Evolutionary conservation across 2,888 invertebrate species (phyloP).

Genomic region (Drosophila ezoana): DNA sequence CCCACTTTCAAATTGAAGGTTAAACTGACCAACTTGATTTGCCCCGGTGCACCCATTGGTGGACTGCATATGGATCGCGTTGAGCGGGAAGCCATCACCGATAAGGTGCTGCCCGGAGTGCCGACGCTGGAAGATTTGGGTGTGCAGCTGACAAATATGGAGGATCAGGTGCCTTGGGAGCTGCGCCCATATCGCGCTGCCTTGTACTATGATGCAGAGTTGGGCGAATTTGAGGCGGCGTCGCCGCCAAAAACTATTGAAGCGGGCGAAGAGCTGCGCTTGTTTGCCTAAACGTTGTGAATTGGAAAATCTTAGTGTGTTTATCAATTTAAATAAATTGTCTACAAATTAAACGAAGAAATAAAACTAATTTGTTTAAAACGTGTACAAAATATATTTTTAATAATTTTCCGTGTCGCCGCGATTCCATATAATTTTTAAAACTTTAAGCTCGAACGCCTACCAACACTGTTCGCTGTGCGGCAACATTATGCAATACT

Average conservation of each 20-base stretch:
- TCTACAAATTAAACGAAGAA: slow-evolving; percentile 38
- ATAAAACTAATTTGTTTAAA: not conserved
- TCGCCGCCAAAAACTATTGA: slow-evolving; percentile 85
- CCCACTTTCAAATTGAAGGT: slow-evolving; percentile 89
- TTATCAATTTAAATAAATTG: slow-evolving; percentile 55
- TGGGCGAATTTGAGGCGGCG: slow-evolving; percentile 91
- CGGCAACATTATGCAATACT: slow-evolving; percentile 45
- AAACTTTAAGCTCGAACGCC: not conserved
- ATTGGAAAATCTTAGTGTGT: slow-evolving; percentile 55
- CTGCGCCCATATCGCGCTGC: slow-evolving; percentile 89
- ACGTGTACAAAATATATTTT: not conserved
- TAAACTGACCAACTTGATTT: slow-evolving; percentile 87
- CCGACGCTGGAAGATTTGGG: slow-evolving; percentile 96
- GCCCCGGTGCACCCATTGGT: slow-evolving; percentile 89
- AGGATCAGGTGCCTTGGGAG: slow-evolving; percentile 93
- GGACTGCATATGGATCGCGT: slow-evolving; percentile 91
- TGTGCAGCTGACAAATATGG: slow-evolving; percentile 90
- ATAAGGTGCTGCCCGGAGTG: slow-evolving; percentile 87
- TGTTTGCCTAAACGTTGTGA: slow-evolving; percentile 73
- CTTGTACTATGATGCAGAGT: slow-evolving; percentile 90
- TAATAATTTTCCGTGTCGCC: not conserved
- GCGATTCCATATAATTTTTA: not conserved
- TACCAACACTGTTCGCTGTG: slow-evolving; percentile 26
- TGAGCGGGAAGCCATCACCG: slow-evolving; percentile 93
- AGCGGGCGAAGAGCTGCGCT: slow-evolving; percentile 73